Base-by-base conservation (phyloP, 2,888 invertebrate species). In the Andrena trimmerana region DNA sequence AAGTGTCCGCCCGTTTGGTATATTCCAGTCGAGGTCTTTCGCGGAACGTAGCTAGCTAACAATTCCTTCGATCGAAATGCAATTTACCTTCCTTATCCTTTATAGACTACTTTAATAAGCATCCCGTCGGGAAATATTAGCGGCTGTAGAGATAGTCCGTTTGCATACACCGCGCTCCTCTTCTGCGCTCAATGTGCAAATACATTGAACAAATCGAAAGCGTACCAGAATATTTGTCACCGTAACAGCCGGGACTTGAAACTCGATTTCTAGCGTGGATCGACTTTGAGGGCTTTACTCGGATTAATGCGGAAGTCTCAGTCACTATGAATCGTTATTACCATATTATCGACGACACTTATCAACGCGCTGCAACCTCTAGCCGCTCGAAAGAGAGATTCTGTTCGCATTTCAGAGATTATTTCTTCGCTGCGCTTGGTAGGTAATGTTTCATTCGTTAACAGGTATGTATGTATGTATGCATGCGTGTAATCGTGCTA, bases 281-380 rank as follows among this genome's bases (percentile, higher is more conserved):
- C 85, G 86, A 84, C 79, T 83, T 71, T 69, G 81, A 74, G 83
- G 71, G 84, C 82, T 89, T 88, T 86, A 78, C 86, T 79, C 88
- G 87, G 89, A 91, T 91, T 89, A 90, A 90, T 85, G 87, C 90
- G 87, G 87, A 91, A 91, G 88, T 91, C 80, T 70, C 78, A 85
- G 85, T 90, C 88, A 85, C 81, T 87, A 91, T 88, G 91, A 92
- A 92, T 92, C 92, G 91, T 90, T 92, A 92, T 92, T 92, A 92
- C 91, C 92, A 92, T 92, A 92, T 92, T 92, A 92, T 92, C 92
- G 89, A 86, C 85, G 87, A 90, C 91, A 90, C 90, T 91, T 91
- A 92, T 92, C 92, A 86, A 87, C 84, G 85, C 85, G 86, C 83
- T 74, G 78, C 86, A 76, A 86, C 67, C 81, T 87, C 67, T 70